phyloP scores from a whole-genome alignment of 2,888 invertebrate species.

The Sylvicola fuscatus region DNA sequence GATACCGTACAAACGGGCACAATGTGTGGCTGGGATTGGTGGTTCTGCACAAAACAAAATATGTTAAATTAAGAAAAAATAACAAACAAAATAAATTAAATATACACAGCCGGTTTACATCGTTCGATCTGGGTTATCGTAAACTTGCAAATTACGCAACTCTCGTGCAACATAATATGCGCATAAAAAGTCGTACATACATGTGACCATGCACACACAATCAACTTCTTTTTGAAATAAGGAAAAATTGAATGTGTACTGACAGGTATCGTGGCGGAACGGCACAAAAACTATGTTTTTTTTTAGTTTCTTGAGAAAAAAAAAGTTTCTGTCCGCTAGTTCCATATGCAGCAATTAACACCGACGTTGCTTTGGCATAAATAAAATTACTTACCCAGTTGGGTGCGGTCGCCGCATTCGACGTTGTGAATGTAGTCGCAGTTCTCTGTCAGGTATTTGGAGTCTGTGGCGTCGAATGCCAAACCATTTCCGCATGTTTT shows the following conservation, averaged over 20 bases:
- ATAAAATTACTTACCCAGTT: constrained; percentile 43
- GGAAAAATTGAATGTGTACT: no score
- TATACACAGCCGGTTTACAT: not conserved
- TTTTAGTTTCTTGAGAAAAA: no score
- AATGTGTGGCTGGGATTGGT: constrained; percentile 65
- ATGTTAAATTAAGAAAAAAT: not conserved
- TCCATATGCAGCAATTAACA: no score
- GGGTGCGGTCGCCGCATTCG: constrained; percentile 72
- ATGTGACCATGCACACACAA: no score
- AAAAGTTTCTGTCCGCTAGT: no score
- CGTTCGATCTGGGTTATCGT: not conserved
- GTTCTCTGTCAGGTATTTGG: constrained; percentile 81
- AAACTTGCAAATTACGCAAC: no score
- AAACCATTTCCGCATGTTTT: constrained; percentile 89
- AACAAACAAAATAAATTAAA: not conserved
- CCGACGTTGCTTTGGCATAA: not conserved
- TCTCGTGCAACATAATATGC: no score
- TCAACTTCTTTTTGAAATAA: no score
- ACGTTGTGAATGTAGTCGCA: constrained; percentile 91
- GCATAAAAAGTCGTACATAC: no score
- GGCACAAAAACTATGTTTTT: no score
- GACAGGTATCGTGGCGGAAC: no score
- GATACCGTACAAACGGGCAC: constrained; percentile 74
- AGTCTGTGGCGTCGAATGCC: constrained; percentile 75
- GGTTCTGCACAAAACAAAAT: no score